Base-by-base conservation (phyloP, 1,140 invertebrate species). In the Scaptomyza hsui region DNA sequence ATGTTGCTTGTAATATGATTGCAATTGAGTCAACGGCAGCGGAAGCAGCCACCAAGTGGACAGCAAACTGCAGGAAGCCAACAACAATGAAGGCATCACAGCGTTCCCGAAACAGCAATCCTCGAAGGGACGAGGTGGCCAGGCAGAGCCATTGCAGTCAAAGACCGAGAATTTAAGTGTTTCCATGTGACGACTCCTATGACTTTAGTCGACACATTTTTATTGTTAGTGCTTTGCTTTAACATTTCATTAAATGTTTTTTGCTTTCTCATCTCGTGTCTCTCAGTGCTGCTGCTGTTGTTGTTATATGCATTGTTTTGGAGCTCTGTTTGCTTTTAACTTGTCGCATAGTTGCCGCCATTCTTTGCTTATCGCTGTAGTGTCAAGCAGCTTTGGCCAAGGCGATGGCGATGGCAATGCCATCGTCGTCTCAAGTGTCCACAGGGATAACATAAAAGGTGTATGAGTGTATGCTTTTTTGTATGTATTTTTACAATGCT, bases 1-100 rank as follows among this genome's bases (percentile, higher is more conserved):
- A 88, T 86, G 73, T 86, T 55, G 61, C 81, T 75, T 86, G 77
- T 86, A 86, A 86, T 88, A 68, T 86, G 82, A 86, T 86, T 86
- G 82, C 81, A 75, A 68, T 78, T 69, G 81, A 49, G 61, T 35
- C 21, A 59, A 75, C 59, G 12, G 15, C 55, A 26, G 4, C 72
- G 76, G 77, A 71, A 65, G 65, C 59, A 53, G 49, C 32, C 21
- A 26, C 51, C 67, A 86, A 80, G 77, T 69, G 70, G 72, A 68
- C 80, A 75, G 53, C 77, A 78, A 81, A 69, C 81, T 78, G 73
- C 82, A 88, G 82, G 81, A 86, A 69, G 62, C 67, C 18, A 72
- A 41, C 18, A 72, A 41, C 77, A 72, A 88, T 86, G 65, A 86
- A 69, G 49, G 64, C 61, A 86, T 77, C 63, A 61, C 70, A 73